These are phyloP conservation scores for Leptopilina clavipes DNA, from an alignment of 1,140 invertebrate species.

Conservation along the genomic window DNA sequence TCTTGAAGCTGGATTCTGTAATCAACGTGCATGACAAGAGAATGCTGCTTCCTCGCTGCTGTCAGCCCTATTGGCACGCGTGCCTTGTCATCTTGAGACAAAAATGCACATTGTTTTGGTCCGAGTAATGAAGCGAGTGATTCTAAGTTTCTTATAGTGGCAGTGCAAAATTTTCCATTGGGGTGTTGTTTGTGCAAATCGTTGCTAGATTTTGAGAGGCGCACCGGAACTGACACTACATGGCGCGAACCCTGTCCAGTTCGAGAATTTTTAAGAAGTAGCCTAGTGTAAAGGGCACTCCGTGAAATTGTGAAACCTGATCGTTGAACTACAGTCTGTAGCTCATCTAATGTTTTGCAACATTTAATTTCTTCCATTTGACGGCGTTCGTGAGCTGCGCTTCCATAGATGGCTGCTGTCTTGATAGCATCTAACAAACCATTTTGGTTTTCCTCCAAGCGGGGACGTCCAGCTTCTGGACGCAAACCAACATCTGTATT, in stretches of 20 bases:
- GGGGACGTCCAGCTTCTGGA: no score
- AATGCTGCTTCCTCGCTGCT: conserved; percentile 52
- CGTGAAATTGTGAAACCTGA: no score
- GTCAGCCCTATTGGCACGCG: conserved; percentile 51
- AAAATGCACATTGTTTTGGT: conserved; percentile 52
- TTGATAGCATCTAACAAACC: no score
- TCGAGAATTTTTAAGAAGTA: conserved; percentile 42
- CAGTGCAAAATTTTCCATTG: conserved; percentile 48
- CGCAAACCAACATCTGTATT: no score
- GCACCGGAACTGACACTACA: conserved; percentile 53
- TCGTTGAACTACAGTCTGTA: no score
- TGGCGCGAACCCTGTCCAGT: conserved; percentile 51
- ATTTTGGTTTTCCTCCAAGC: no score
- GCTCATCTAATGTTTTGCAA: no score
- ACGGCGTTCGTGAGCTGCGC: conserved; percentile 41
- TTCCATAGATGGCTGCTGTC: no score
- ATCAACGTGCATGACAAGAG: conserved; percentile 67
- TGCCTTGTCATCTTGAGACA: conserved; percentile 57
- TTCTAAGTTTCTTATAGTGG: conserved; percentile 43
- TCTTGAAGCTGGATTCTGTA: conserved; percentile 65
- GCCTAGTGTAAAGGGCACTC: no score
- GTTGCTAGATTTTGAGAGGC: conserved; percentile 50
- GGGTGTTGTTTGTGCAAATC: conserved; percentile 50
- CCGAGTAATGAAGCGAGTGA: conserved; percentile 51
- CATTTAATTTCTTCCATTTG: conserved; percentile 36